Percentiles rank a stretch among this genome's conserved stretches.
phyloP scores from a whole-genome alignment of 2,888 invertebrate genomes.

The Hyalella azteca region DNA sequence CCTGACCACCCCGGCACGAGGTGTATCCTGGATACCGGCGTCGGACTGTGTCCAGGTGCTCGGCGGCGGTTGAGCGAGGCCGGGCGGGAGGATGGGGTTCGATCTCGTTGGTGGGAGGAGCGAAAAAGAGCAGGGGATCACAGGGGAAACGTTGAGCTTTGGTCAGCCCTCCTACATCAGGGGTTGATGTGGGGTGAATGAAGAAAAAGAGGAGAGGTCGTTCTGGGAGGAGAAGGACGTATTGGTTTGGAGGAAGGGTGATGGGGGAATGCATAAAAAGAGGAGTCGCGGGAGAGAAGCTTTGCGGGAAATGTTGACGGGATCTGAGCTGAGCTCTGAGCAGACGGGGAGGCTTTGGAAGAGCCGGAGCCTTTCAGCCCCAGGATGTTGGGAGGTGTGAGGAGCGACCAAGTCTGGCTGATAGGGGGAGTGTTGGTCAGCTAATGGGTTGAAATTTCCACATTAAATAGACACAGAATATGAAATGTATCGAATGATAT shows the following conservation, averaged over 20 bases:
- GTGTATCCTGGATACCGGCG: too few relatives aligned
- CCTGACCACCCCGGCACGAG: constrained; percentile 39
- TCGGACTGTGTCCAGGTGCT: too few relatives aligned
- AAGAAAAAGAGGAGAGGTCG: background rate
- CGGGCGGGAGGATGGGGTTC: background rate
- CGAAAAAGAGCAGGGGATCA: background rate
- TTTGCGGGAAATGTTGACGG: background rate
- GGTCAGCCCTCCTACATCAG: background rate
- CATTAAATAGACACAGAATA: too few relatives aligned
- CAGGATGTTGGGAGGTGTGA: background rate
- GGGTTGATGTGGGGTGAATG: background rate
- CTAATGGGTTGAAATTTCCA: too few relatives aligned
- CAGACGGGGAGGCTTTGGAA: background rate
- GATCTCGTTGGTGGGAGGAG: constrained; percentile 9
- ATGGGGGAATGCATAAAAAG: background rate
- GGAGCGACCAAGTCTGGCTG: too few relatives aligned
- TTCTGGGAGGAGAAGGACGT: background rate
- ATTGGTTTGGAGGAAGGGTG: background rate
- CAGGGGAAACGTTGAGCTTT: constrained; percentile 18
- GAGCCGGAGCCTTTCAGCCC: background rate
- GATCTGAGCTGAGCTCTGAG: background rate
- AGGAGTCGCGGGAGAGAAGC: background rate
- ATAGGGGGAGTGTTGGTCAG: too few relatives aligned
- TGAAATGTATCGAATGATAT: too few relatives aligned
- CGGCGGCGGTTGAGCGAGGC: background rate